Conservation (phyloP, 2,888 invertebrate genomes). For the Esperia sulphurella region DNA sequence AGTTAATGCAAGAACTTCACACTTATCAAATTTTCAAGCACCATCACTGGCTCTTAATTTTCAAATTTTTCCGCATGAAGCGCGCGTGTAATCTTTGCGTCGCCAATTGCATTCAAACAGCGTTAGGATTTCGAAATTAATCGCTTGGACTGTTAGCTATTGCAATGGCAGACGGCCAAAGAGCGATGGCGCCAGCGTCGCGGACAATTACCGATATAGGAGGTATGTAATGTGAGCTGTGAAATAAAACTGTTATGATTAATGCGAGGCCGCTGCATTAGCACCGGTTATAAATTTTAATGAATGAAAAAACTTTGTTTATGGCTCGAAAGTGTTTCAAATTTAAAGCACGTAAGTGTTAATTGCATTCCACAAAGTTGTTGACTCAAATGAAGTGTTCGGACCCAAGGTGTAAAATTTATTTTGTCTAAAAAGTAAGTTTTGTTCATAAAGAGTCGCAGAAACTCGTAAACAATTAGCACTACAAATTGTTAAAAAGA, state of each 20-base stretch:
- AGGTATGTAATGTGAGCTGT: conserved; percentile 54
- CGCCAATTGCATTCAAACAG: conserved; percentile 7
- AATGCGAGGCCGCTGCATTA: conserved; percentile 43
- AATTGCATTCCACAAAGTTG: no score
- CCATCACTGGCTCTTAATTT: no score
- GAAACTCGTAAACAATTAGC: conserved; percentile 21
- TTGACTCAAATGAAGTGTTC: no score
- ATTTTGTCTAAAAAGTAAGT: no score
- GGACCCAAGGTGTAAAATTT: no score
- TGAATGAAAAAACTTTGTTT: conserved; percentile 16
- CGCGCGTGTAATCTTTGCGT: no score
- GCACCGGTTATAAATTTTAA: conserved; percentile 36
- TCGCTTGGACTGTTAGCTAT: conserved; percentile 42
- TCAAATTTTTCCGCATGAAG: no score
- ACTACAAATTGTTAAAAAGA: conserved; percentile 36
- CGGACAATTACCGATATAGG: conserved; percentile 60
- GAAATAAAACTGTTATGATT: conserved; percentile 61
- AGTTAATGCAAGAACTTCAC: no score
- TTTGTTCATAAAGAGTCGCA: background rate
- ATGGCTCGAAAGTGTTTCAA: background rate
- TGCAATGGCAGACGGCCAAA: conserved; percentile 67
- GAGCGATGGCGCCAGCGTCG: conserved; percentile 58
- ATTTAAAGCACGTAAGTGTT: background rate
- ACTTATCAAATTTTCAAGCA: no score
- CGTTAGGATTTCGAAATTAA: conserved; percentile 24